These are phyloP conservation scores for Lota lota DNA, from an alignment of 2,113 vertebrate genomes.

Conservation along the genomic window DNA sequence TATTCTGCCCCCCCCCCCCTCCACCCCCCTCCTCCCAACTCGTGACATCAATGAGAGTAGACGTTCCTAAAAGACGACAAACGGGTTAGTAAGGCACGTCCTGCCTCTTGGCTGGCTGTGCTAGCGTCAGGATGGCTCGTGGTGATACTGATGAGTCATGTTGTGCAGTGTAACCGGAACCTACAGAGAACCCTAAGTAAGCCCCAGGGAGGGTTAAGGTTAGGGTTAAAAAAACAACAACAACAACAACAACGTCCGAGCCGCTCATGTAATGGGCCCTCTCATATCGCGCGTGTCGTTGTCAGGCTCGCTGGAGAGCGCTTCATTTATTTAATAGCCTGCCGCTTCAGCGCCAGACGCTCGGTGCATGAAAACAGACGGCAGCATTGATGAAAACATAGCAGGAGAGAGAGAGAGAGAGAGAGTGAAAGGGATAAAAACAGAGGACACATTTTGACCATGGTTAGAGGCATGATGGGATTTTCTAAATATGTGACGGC, in stretches of 20 bases:
- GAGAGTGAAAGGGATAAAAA: neutral
- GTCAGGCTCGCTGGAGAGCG: slow-evolving; percentile 49
- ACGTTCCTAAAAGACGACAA: neutral
- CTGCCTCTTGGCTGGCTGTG: neutral
- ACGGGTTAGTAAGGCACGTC: neutral
- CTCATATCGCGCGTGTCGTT: slow-evolving; percentile 55
- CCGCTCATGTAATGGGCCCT: slow-evolving; percentile 61
- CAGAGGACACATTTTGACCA: slow-evolving; percentile 40
- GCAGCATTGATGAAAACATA: slow-evolving; percentile 42
- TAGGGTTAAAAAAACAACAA: slow-evolving; percentile 57
- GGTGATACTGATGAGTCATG: slow-evolving; percentile 27
- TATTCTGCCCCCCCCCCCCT: too few relatives aligned
- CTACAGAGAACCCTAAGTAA: slow-evolving; percentile 43
- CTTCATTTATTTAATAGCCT: slow-evolving; percentile 73
- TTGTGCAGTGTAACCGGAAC: slow-evolving; percentile 60
- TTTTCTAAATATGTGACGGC: neutral
- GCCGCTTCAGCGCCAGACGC: slow-evolving; percentile 36
- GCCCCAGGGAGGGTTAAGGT: slow-evolving; percentile 57
- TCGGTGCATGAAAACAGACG: slow-evolving; percentile 55
- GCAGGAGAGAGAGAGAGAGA: slow-evolving; percentile 18
- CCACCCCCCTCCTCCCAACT: too few relatives aligned
- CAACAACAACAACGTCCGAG: slow-evolving; percentile 43
- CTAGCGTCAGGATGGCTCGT: slow-evolving; percentile 21
- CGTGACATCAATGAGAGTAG: neutral
- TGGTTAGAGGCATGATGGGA: slow-evolving; percentile 49